Evolutionary conservation across 2,113 vertebrate species (phyloP).

Genomic region (Tachysurus fulvidraco): DNA sequence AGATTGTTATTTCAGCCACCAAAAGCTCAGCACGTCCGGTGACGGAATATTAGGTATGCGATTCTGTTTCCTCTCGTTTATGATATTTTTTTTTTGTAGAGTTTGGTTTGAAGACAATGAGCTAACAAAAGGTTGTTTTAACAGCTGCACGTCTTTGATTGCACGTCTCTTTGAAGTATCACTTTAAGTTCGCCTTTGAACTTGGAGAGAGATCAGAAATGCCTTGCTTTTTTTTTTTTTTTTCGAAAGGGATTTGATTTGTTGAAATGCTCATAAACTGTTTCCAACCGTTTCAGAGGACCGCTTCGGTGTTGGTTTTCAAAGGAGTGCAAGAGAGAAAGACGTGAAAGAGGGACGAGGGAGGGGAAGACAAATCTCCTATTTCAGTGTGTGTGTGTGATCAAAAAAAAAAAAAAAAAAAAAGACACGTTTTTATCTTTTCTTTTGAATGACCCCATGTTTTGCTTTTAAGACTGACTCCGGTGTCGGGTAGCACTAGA

Average conservation of each 20-base stretch:
- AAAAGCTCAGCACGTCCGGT: slow-evolving; percentile 68
- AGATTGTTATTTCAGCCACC: slow-evolving; percentile 71
- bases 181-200: slow-evolving; percentile 97
- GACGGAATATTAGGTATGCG: slow-evolving; percentile 71
- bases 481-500: slow-evolving; percentile 48
- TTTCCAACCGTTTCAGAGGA: slow-evolving; percentile 83
- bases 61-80: slow-evolving; percentile 72
- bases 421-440: slow-evolving; percentile 53
- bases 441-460: slow-evolving; percentile 45
- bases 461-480: slow-evolving; percentile 52
- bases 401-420: slow-evolving; percentile 46
- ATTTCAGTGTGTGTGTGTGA: slow-evolving; percentile 51
- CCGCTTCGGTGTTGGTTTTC: slow-evolving; percentile 72
- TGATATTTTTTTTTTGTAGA: slow-evolving; percentile 82
- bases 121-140: slow-evolving; percentile 99
- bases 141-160: slow-evolving; percentile 99
- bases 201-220: slow-evolving; percentile 99
- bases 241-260: slow-evolving; percentile 87
- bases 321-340: slow-evolving; percentile 46
- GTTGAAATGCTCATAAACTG: slow-evolving; percentile 92
- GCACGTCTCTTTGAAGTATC: slow-evolving; percentile 96
- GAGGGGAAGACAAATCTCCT: slow-evolving; percentile 54
- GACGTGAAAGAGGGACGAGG: slow-evolving; percentile 8
- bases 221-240: slow-evolving; percentile 74
- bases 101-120: slow-evolving; percentile 95